Evolutionary conservation across 2,888 invertebrate genomes (phyloP).

Genomic region (Lepidochrysops patricia): DNA sequence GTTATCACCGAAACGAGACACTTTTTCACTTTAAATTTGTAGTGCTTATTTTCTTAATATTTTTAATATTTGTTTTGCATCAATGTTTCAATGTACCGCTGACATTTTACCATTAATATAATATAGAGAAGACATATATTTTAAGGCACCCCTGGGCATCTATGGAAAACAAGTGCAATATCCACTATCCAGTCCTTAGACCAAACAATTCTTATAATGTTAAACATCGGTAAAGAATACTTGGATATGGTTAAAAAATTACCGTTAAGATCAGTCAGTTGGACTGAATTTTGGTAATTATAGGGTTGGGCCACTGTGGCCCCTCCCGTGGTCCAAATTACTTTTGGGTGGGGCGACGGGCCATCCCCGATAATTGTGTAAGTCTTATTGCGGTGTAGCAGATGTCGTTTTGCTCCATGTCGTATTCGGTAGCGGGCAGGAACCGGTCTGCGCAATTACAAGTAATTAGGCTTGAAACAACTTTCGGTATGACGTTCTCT

Average conservation of each 20-base stretch:
- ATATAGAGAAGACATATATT: neutral
- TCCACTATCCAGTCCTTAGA: neutral
- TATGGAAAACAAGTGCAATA: neutral
- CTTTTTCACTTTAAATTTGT: too few relatives aligned
- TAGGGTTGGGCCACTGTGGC: conserved; percentile 18
- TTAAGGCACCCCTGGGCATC: neutral
- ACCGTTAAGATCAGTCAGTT: conserved; percentile 3
- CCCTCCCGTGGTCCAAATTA: conserved; percentile 22
- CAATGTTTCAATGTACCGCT: too few relatives aligned
- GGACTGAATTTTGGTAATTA: conserved; percentile 13
- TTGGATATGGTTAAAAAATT: neutral
- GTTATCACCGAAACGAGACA: too few relatives aligned
- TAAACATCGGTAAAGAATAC: neutral
- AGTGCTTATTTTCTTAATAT: too few relatives aligned
- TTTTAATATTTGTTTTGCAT: too few relatives aligned
- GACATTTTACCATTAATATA: too few relatives aligned
- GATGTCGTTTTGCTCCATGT: neutral
- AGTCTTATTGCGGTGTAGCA: neutral
- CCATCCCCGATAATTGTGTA: conserved; percentile 7
- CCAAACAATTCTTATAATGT: neutral
- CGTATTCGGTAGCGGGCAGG: neutral
- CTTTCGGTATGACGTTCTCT: conserved; percentile 9
- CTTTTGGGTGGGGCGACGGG: conserved; percentile 18
- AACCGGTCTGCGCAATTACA: conserved; percentile 29
- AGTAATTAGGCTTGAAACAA: conserved; percentile 34